These are phyloP conservation scores for Drosophila picticornis DNA, from an alignment of 2,888 invertebrate genomes.

Conservation along the genomic window DNA sequence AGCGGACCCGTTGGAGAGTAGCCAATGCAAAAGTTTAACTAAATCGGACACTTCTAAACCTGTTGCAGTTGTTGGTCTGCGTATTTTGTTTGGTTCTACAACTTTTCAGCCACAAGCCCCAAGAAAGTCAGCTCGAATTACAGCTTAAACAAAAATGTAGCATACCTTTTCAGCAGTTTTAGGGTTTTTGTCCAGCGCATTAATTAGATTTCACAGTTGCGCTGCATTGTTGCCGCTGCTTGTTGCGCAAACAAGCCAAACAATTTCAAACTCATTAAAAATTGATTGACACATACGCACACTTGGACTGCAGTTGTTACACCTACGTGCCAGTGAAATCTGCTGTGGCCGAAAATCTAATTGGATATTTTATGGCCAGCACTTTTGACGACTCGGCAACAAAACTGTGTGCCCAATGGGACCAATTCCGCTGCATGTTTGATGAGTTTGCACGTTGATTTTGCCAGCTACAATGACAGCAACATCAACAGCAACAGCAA, in stretches of 20 bases:
- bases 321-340: slow-evolving; percentile 50
- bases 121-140: neutral
- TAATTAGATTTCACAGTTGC: slow-evolving; percentile 42
- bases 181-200: slow-evolving; percentile 22
- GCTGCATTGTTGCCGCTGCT: slow-evolving; percentile 9
- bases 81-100: neutral
- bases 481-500: neutral
- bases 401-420: slow-evolving; percentile 52
- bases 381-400: slow-evolving; percentile 65
- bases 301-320: slow-evolving; percentile 24
- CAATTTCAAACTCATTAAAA: slow-evolving; percentile 83
- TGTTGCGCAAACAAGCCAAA: slow-evolving; percentile 51
- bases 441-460: slow-evolving; percentile 68
- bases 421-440: slow-evolving; percentile 77
- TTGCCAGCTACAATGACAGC: slow-evolving; percentile 16
- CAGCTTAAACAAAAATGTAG: slow-evolving; percentile 11
- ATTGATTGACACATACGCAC: slow-evolving; percentile 73
- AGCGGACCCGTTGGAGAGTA: neutral
- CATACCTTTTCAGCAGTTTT: slow-evolving; percentile 16
- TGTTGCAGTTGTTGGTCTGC: neutral
- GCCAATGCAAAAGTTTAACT: neutral
- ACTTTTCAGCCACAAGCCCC: neutral
- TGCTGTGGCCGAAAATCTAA: slow-evolving; percentile 71
- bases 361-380: slow-evolving; percentile 79
- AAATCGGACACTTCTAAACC: neutral